phyloP scores from a whole-genome alignment of 2,888 invertebrate species.

The Scrobipalpa atriplicella region DNA sequence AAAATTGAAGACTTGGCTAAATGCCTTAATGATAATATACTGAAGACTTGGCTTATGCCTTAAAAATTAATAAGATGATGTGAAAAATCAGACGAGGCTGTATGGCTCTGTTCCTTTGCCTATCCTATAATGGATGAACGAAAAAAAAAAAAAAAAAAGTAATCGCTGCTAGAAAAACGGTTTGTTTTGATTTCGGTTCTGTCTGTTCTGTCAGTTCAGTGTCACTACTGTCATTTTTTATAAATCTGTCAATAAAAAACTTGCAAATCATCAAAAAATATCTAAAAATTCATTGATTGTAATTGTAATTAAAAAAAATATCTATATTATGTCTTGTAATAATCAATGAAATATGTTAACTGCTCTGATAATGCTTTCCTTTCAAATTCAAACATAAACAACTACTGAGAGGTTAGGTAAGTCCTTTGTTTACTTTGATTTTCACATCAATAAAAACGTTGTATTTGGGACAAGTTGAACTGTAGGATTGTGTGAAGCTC shows the following conservation, averaged over 20 bases:
- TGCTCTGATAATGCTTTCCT: neutral
- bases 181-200: neutral
- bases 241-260: neutral
- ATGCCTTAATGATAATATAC: too few relatives aligned
- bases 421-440: neutral
- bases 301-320: neutral
- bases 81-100: too few relatives aligned
- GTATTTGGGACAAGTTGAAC: neutral
- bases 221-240: neutral
- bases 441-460: neutral
- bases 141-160: too few relatives aligned
- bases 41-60: too few relatives aligned
- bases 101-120: too few relatives aligned
- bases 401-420: constrained; percentile 1
- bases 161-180: too few relatives aligned
- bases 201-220: too few relatives aligned
- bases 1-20: too few relatives aligned
- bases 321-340: neutral
- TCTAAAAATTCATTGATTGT: neutral
- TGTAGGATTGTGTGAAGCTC: constrained; percentile 1
- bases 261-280: constrained; percentile 13
- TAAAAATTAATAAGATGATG: too few relatives aligned
- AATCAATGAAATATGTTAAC: neutral
- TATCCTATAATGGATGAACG: too few relatives aligned
- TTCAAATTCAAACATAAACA: neutral